phyloP scores from a whole-genome alignment of 2,888 invertebrate genomes.

The Callyntrura guangdongensis region DNA sequence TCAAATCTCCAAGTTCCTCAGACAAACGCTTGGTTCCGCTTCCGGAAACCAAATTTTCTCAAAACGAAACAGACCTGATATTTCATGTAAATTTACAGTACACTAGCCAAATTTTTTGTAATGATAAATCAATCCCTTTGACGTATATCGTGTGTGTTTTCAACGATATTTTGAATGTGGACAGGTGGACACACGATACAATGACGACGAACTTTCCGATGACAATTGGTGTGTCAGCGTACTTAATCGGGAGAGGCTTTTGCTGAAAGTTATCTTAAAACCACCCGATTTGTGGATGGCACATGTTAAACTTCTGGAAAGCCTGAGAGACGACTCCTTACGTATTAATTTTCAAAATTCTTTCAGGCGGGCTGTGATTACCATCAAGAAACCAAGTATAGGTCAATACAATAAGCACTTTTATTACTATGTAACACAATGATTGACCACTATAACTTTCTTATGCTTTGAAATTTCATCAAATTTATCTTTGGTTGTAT shows the following conservation, averaged over 20 bases:
- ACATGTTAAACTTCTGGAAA: constrained; percentile 78
- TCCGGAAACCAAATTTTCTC: constrained; percentile 75
- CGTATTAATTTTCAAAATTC: constrained; percentile 78
- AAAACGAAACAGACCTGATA: constrained; percentile 74
- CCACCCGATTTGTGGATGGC: constrained; percentile 83
- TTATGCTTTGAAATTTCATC: too few relatives aligned
- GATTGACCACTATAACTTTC: too few relatives aligned
- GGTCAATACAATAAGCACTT: constrained; percentile 39
- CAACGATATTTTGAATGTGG: too few relatives aligned
- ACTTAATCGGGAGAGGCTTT: constrained; percentile 76
- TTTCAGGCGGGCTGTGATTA: constrained; percentile 75
- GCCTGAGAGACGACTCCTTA: constrained; percentile 76
- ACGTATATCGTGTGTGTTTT: too few relatives aligned
- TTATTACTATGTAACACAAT: too few relatives aligned
- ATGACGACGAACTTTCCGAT: constrained; percentile 70
- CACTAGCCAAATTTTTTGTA: too few relatives aligned
- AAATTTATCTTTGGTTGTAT: too few relatives aligned
- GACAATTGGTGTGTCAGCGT: constrained; percentile 82
- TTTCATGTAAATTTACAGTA: constrained; percentile 61
- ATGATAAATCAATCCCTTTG: too few relatives aligned
- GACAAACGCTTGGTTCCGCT: not conserved
- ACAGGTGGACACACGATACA: constrained; percentile 45
- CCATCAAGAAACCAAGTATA: constrained; percentile 79
- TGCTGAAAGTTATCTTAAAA: constrained; percentile 81
- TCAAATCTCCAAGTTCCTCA: not conserved